A percentile compares a stretch with the other conserved stretches of the same genome.
These are phyloP conservation scores for Burhinus oedicnemus DNA, from an alignment of 2,113 vertebrate genomes.

Conservation along the genomic window DNA sequence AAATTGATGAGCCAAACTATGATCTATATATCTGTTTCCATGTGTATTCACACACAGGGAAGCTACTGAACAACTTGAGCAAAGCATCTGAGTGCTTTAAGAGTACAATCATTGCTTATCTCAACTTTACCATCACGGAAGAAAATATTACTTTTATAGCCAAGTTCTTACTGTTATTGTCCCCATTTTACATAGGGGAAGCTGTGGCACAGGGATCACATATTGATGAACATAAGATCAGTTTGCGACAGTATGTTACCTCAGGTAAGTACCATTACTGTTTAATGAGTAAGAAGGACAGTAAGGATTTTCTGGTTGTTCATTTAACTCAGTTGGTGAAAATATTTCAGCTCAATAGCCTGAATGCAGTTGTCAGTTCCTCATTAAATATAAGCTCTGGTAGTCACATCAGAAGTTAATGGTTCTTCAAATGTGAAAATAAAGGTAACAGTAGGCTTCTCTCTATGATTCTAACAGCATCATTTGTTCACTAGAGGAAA, in stretches of 20 bases:
- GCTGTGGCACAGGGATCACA: neutral
- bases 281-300: neutral
- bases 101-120: neutral
- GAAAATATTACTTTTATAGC: neutral
- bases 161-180: neutral
- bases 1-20: neutral
- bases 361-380: neutral
- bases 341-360: neutral
- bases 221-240: neutral
- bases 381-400: neutral
- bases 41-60: neutral
- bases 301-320: neutral
- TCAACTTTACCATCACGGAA: neutral
- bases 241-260: neutral
- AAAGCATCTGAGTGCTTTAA: neutral
- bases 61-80: neutral
- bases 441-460: neutral
- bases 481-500: neutral
- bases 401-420: conserved; percentile 25
- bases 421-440: conserved; percentile 24
- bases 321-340: neutral
- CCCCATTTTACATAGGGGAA: neutral
- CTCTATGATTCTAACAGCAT: neutral
- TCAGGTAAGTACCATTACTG: neutral
- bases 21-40: neutral